Evolutionary conservation across 2,888 invertebrate genomes (phyloP), one percentile per base, ranked within the genome.

Genomic region (Ophioninae sp.): DNA sequence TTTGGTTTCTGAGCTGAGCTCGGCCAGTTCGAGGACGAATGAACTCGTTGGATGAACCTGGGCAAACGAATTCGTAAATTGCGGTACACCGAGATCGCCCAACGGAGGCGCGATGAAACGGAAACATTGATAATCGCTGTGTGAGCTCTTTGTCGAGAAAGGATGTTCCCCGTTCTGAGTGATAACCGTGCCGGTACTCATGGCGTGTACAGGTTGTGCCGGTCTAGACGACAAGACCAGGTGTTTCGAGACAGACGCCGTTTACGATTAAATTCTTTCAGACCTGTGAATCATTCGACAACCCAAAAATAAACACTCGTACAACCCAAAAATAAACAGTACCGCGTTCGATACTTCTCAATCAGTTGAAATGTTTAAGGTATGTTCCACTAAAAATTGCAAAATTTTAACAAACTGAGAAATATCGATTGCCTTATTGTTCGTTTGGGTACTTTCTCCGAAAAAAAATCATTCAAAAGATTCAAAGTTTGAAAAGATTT

Each of bases 91-190:
- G 62, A 69, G 30, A 17, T 20, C 56, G 61, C 21, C 67, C 8
- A 68, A 72, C n/a, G 56, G 61, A 70, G 56, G 50, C 30, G 56
- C 50, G 50, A 78, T 72, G 70, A 23, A 62, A 74, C 57, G 70
- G n/a, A 44, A 23, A 64, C 67, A 78, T 20, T 20, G 41, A 79
- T 82, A 73, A 81, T 76, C 39, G 57, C 20, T 10, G 65, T 21
- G 20, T 39, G 67, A 41, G 30, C 76, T 44, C 62, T 72, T 76
- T 41, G 62, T 76, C 37, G 67, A 56, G 61, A 21, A 61, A 69
- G 20, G 41, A 23, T 7, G 39, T 67, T 39, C 50, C 64, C 72
- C 57, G 68, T 64, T 50, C 50, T n/a, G 44, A 65, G 10, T 65
- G n/a, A 20, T 62, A 30, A 30, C 56, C 37, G 44, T 64, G n/a